Evolutionary conservation across 2,888 invertebrate species (phyloP).

Genomic region (Callinectes sapidus): DNA sequence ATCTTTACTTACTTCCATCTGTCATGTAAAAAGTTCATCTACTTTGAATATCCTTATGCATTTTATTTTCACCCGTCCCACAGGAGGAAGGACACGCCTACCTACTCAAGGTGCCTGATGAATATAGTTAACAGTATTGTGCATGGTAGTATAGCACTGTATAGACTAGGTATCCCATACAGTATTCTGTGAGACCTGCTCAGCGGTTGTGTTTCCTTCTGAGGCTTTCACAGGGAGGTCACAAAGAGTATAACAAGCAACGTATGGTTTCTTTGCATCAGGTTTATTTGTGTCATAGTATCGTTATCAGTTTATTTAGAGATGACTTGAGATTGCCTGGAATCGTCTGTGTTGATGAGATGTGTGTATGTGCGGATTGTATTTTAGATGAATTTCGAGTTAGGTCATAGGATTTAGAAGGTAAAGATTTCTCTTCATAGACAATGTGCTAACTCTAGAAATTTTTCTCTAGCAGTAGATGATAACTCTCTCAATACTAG

Average conservation of each 20-base stretch:
- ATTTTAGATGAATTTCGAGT: not conserved
- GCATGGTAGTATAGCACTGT: not conserved
- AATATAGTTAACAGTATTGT: not conserved
- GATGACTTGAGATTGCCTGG: not conserved
- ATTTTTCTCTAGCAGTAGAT: not conserved
- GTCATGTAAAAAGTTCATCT: not conserved
- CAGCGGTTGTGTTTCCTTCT: not conserved
- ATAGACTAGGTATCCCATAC: not conserved
- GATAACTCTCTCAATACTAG: not conserved
- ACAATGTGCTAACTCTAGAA: not conserved
- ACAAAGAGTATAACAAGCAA: not conserved
- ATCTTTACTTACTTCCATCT: not conserved
- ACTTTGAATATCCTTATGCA: not conserved
- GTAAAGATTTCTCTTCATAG: not conserved
- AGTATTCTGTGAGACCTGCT: not conserved
- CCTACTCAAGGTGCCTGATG: not conserved
- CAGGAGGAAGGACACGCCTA: slow-evolving; percentile 1
- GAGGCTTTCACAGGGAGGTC: not conserved
- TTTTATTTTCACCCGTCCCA: not conserved
- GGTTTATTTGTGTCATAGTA: not conserved
- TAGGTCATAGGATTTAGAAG: not conserved
- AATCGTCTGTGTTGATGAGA: not conserved
- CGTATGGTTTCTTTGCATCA: not conserved
- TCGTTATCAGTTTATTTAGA: not conserved
- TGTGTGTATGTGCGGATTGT: not conserved